Evolutionary conservation across 2,888 invertebrate species (phyloP).

Genomic region (Griposia aprilina): DNA sequence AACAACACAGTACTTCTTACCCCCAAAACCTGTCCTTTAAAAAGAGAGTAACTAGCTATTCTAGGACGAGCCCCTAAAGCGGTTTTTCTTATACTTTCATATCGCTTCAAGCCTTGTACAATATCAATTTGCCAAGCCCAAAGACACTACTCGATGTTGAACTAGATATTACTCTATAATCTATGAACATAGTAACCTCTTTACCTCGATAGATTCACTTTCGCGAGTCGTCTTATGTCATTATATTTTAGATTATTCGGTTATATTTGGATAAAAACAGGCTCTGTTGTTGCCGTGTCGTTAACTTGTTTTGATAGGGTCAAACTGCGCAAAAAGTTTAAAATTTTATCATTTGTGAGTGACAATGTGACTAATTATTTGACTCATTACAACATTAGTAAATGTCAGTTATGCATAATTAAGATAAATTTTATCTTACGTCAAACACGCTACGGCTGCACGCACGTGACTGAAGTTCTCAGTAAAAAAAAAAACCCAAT

Average conservation of each 20-base stretch:
- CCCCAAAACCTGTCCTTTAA: conserved; percentile 16
- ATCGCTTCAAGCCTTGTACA: conserved; percentile 36
- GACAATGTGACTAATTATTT: background rate
- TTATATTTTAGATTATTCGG: conserved; percentile 22
- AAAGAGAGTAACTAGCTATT: conserved; percentile 23
- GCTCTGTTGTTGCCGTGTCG: background rate
- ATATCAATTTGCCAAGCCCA: conserved; percentile 42
- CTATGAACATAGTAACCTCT: conserved; percentile 35
- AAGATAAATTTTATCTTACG: background rate
- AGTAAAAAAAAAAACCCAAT: background rate
- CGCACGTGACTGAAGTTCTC: background rate
- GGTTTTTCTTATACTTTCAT: conserved; percentile 43
- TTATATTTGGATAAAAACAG: conserved; percentile 7
- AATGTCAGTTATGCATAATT: background rate
- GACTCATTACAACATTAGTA: background rate
- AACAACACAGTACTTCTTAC: background rate
- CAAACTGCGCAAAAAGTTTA: background rate
- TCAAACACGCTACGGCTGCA: background rate
- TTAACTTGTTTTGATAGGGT: background rate
- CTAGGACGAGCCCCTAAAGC: background rate
- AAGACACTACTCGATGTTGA: conserved; percentile 7
- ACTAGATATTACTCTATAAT: conserved; percentile 29
- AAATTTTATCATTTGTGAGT: background rate
- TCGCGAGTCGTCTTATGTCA: conserved; percentile 52
- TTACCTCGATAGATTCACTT: conserved; percentile 53